These are phyloP conservation scores for Sinhomidia bicolor DNA, from an alignment of 2,888 invertebrate species.

Conservation along the genomic window DNA sequence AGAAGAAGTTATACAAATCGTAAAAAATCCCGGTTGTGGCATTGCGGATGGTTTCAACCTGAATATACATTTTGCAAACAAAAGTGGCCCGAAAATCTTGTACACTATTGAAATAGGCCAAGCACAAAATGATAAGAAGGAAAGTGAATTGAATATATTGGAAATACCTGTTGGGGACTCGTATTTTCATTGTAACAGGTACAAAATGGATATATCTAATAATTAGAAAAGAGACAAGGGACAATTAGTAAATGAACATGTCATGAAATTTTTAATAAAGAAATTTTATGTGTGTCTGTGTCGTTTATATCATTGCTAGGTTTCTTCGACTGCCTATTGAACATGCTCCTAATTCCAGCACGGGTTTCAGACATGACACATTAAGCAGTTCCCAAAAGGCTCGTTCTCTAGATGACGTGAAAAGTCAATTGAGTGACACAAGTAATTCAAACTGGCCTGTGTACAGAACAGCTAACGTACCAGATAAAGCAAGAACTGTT, in stretches of 20 bases:
- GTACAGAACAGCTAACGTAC: constrained; percentile 83
- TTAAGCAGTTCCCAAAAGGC: too few relatives aligned
- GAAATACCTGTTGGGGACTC: constrained; percentile 86
- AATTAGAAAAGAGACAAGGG: too few relatives aligned
- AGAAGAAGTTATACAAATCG: constrained; percentile 86
- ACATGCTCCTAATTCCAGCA: constrained; percentile 86
- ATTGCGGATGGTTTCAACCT: constrained; percentile 92
- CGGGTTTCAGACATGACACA: constrained; percentile 86
- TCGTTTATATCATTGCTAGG: too few relatives aligned
- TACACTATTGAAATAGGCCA: constrained; percentile 93
- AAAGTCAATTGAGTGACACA: constrained; percentile 88
- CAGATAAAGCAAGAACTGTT: constrained; percentile 58
- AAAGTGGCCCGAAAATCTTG: constrained; percentile 84
- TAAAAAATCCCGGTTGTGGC: constrained; percentile 89
- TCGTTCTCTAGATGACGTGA: constrained; percentile 85
- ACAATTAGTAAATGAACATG: too few relatives aligned
- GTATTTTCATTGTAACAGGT: constrained; percentile 90
- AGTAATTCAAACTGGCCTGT: constrained; percentile 86
- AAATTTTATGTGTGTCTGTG: too few relatives aligned
- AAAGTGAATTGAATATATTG: constrained; percentile 86
- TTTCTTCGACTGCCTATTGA: constrained; percentile 87
- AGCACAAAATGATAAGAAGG: constrained; percentile 82
- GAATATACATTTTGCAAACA: constrained; percentile 91
- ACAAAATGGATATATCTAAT: too few relatives aligned
- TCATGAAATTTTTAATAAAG: too few relatives aligned